Percentiles rank a stretch among this genome's conserved stretches.
Conservation (phyloP, 2,113 vertebrate species). For the Heloderma charlesbogerti region DNA sequence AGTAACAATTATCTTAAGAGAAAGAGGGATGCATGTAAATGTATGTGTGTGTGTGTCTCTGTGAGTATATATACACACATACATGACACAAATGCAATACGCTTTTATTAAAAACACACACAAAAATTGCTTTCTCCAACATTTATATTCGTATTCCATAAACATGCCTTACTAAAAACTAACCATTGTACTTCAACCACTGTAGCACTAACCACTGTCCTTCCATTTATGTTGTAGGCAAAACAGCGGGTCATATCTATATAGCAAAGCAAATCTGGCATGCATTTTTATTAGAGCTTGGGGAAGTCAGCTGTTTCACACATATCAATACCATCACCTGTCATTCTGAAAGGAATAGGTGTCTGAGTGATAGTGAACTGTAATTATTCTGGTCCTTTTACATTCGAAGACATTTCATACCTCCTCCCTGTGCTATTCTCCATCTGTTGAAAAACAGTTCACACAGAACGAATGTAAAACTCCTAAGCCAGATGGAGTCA, state of each 20-base stretch:
- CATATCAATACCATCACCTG: slow-evolving; percentile 49
- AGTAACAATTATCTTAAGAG: neutral
- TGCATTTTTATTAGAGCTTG: slow-evolving; percentile 35
- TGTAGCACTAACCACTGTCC: neutral
- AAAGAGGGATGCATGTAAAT: no score
- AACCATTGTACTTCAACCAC: slow-evolving; percentile 4
- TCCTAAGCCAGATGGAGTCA: slow-evolving; percentile 36
- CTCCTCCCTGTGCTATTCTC: slow-evolving; percentile 47
- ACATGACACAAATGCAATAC: neutral
- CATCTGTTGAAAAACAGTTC: slow-evolving; percentile 48
- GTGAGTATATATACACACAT: neutral
- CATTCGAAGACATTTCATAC: slow-evolving; percentile 46
- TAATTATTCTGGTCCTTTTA: slow-evolving; percentile 46
- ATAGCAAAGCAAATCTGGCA: slow-evolving; percentile 30
- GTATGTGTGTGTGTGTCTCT: no score
- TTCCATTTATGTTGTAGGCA: slow-evolving; percentile 11
- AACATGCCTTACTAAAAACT: neutral
- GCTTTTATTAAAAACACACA: slow-evolving; percentile 19
- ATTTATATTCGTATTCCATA: neutral
- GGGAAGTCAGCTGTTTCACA: slow-evolving; percentile 34
- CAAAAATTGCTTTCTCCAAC: neutral
- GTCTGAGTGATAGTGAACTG: slow-evolving; percentile 38
- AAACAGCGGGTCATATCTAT: slow-evolving; percentile 9
- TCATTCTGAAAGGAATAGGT: slow-evolving; percentile 44
- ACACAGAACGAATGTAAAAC: slow-evolving; percentile 46